Conservation (phyloP, 2,113 vertebrate genomes). For the Stegostoma tigrinum region DNA sequence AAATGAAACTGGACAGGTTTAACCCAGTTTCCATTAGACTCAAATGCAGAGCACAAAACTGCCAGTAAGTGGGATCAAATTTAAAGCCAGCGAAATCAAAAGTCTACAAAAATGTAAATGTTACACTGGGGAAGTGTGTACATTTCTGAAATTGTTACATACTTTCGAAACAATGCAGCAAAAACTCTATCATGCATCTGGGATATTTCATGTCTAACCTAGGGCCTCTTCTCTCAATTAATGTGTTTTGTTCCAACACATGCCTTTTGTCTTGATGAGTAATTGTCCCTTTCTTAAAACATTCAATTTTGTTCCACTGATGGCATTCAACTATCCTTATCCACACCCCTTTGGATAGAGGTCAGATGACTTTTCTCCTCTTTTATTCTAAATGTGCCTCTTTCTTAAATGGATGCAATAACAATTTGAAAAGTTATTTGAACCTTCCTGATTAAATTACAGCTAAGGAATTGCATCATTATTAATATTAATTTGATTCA, state of each 20-base stretch:
- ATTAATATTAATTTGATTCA: background rate
- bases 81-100: constrained; percentile 22
- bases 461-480: background rate
- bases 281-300: background rate
- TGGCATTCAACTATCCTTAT: background rate
- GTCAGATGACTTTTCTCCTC: background rate
- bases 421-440: background rate
- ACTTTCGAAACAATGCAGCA: constrained; percentile 27
- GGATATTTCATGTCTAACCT: background rate
- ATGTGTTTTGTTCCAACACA: background rate
- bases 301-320: background rate
- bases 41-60: background rate
- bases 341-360: background rate
- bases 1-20: constrained; percentile 20
- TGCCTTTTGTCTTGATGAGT: background rate
- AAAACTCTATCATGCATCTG: background rate
- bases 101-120: background rate
- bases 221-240: background rate
- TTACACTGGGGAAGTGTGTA: constrained; percentile 9
- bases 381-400: background rate
- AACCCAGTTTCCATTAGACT: constrained; percentile 7
- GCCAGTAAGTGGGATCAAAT: background rate
- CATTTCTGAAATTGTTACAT: constrained; percentile 12
- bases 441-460: background rate
- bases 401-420: background rate